Conservation (phyloP, 2,888 invertebrate species). For the Smittia sp. region DNA sequence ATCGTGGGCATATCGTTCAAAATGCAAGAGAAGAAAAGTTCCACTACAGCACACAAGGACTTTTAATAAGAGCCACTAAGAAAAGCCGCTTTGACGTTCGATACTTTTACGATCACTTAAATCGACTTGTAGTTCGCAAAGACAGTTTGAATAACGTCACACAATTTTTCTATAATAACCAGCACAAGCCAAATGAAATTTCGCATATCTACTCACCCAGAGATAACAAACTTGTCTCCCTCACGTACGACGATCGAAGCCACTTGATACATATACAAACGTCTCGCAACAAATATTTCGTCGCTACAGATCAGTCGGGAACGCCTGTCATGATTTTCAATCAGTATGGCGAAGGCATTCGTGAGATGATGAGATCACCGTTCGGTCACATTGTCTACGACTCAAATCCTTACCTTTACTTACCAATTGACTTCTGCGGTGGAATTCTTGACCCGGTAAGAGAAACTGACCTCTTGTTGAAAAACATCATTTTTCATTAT, state of each 20-base stretch:
- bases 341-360: constrained; percentile 87
- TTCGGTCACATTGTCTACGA: constrained; percentile 93
- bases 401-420: constrained; percentile 88
- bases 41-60: constrained; percentile 90
- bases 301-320: constrained; percentile 90
- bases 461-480: neutral
- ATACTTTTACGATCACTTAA: constrained; percentile 88
- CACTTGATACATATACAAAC: constrained; percentile 87
- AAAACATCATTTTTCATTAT: neutral
- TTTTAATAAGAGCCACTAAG: constrained; percentile 81
- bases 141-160: constrained; percentile 92
- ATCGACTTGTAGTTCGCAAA: constrained; percentile 83
- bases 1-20: constrained; percentile 83
- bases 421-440: constrained; percentile 93
- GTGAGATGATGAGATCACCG: constrained; percentile 91
- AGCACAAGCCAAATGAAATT: constrained; percentile 76
- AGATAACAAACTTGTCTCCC: constrained; percentile 85
- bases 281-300: constrained; percentile 86
- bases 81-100: constrained; percentile 85
- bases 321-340: constrained; percentile 95
- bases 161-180: constrained; percentile 94
- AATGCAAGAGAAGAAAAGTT: constrained; percentile 90
- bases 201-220: constrained; percentile 92
- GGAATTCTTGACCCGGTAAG: constrained; percentile 78
- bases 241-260: constrained; percentile 89